Base-by-base conservation (phyloP, 30 jellyfish, hydroid and myxozoan species). In the Mastigias papua region DNA sequence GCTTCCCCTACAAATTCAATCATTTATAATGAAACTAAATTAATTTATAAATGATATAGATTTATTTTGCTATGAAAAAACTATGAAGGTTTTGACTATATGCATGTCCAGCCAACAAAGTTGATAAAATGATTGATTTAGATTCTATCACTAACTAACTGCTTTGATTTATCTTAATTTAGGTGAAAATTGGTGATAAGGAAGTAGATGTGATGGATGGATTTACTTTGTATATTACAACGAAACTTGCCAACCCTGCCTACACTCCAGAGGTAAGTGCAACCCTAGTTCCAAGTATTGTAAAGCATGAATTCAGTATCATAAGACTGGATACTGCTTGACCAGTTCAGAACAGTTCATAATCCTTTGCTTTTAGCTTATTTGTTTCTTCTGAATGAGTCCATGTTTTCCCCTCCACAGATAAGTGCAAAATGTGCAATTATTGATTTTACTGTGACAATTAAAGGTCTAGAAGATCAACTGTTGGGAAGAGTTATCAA, bases 141-240 rank as follows among this genome's bases (percentile, higher is more conserved):
- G n/a, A n/a, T n/a, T 34, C 69, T 7, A 9, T 42, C 13, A 42
- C 54, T 4, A 42, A 42, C 54, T 42, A 42, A 42, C 54, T 42
- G 13, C 13, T 15, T 4, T 42, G 54, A 42, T 8, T 15, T 42
- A 15, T 19, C 2, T 54, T 27, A 6, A 6, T 60, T 37, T 57
- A 93, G 98, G 98, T 93, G 48, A 93, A 93, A 78, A 97, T 93
- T 88, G 98, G 98, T 2, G 98, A 93, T 80, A 93, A 93, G 63
- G 98, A 93, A 61, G 95, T 96, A 25, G 98, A 93, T 67, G 98
- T 93, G 54, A 89, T 93, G 98, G 79, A 78, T 21, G 98, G 98
- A 1, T 93, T 93, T 57, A 71, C 81, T n/a, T 84, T 93, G 57
- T 93, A 93, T 79, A 80, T 93, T 48, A 93, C 98, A 60, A 93